Evolutionary conservation across 2,113 vertebrate species (phyloP).

Genomic region (Silurus meridionalis): DNA sequence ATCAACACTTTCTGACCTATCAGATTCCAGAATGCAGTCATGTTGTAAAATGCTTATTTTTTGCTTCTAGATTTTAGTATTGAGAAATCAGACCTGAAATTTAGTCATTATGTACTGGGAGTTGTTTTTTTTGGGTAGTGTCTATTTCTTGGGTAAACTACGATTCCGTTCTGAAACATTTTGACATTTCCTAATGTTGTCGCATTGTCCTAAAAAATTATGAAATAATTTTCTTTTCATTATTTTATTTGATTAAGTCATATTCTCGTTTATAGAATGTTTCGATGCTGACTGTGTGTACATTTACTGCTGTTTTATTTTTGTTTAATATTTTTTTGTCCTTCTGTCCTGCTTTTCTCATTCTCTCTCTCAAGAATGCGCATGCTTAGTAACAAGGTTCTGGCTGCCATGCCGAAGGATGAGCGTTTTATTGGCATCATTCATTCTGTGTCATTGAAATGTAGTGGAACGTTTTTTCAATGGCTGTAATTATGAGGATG

Average conservation of each 20-base stretch:
- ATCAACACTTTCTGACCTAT: neutral
- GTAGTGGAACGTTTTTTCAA: conserved; percentile 11
- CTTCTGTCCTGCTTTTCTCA: conserved; percentile 39
- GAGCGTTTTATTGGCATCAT: conserved; percentile 35
- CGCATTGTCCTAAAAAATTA: neutral
- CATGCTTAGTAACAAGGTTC: conserved; percentile 18
- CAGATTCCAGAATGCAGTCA: neutral
- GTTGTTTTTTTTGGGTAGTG: neutral
- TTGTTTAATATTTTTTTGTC: neutral
- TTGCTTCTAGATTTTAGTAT: neutral
- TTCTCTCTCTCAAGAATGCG: conserved; percentile 25
- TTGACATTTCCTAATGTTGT: no score
- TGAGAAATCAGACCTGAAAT: neutral
- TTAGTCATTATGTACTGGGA: neutral
- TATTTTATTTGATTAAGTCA: neutral
- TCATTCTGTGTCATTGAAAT: conserved; percentile 35
- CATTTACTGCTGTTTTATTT: neutral
- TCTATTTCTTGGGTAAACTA: neutral
- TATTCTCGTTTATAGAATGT: neutral
- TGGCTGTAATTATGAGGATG: conserved; percentile 44
- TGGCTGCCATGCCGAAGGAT: neutral
- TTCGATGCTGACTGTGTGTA: neutral
- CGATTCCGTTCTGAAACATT: neutral
- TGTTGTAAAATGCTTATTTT: neutral
- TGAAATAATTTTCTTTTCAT: neutral